Base-by-base conservation (phyloP, 2,113 vertebrate genomes). In the Pristiophorus japonicus region DNA sequence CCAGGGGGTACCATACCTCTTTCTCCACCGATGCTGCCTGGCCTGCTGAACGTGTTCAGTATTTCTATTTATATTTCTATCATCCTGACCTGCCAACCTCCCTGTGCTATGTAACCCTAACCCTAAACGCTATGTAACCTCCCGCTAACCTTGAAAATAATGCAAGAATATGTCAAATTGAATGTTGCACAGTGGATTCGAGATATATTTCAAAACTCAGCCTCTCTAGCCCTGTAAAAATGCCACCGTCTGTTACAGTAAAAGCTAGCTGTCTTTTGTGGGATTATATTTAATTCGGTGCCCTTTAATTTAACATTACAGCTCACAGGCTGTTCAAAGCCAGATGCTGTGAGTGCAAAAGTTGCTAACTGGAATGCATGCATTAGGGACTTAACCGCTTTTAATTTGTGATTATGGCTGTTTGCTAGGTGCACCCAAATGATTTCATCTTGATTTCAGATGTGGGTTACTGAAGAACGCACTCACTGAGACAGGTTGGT, bases 381-480 rank as follows among this genome's bases (percentile, higher is more conserved):
- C 63, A 94, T 94, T 94, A 94, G 27, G 65, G 93, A 45, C 12
- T 67, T 94, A 92, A 20, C 66, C 38, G 22, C 66, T 94, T 94
- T 94, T 94, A 67, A 94, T 70, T 51, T 70, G 65, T 94, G 93
- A 94, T 94, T 94, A 94, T 6, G 65, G 27, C 22, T 94, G 24
- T 16, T 16, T 47, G 45, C 7, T 66, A 94, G 93, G 42, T 94
- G 38, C 42, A 47, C 93, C 22, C 42, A 94, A 70, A 70, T 94
- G 8, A 66, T 47, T 67, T 94, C 42, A 70, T 67, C 51, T 94
- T 94, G 63, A 66, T 94, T 67, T 94, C 20, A 94, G 93, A 94
- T 94, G 93, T 94, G 93, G 93, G 65, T 70, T 94, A 6, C 93
- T 94, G 51, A 70, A 94, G 93, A 94, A 70, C 93, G 42, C 93